These are phyloP conservation scores for Chloroceryle amazona DNA, from an alignment of 2,797 vertebrate species.

Conservation along the genomic window DNA sequence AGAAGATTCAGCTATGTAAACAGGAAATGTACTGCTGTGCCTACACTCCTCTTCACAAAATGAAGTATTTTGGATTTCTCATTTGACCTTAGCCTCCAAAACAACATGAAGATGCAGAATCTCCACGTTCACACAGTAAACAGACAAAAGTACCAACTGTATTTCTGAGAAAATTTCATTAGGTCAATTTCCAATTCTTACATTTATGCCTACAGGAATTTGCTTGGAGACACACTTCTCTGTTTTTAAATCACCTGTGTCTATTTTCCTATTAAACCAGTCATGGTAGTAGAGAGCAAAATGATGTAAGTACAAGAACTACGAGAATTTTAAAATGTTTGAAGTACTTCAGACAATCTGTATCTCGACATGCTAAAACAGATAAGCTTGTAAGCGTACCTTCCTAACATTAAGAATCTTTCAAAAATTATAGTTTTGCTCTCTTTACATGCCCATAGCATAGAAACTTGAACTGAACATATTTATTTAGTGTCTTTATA, in stretches of 20 bases:
- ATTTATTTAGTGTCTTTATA: not conserved
- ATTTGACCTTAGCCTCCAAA: conserved; percentile 21
- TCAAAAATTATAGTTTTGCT: not conserved
- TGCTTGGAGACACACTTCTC: not conserved
- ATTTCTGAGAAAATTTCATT: not conserved
- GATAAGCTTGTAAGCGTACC: not conserved
- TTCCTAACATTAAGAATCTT: not conserved
- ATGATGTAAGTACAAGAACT: rapidly evolving
- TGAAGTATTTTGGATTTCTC: conserved; percentile 40
- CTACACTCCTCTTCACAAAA: conserved; percentile 14
- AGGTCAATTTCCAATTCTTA: not conserved
- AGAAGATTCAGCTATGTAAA: conserved; percentile 34
- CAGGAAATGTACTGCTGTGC: conserved; percentile 50
- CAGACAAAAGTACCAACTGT: not conserved
- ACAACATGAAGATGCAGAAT: not conserved
- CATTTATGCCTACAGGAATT: not conserved
- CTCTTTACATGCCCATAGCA: not conserved
- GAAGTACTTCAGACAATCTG: not conserved
- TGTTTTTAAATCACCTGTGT: not conserved
- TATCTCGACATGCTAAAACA: not conserved
- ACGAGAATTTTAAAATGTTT: not conserved
- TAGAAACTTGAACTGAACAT: not conserved
- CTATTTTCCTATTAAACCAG: not conserved
- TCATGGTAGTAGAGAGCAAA: not conserved
- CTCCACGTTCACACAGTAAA: not conserved